Percentiles rank a stretch among this genome's conserved stretches.
Conservation (phyloP, 2,113 vertebrate genomes). For the Rhea pennata region DNA sequence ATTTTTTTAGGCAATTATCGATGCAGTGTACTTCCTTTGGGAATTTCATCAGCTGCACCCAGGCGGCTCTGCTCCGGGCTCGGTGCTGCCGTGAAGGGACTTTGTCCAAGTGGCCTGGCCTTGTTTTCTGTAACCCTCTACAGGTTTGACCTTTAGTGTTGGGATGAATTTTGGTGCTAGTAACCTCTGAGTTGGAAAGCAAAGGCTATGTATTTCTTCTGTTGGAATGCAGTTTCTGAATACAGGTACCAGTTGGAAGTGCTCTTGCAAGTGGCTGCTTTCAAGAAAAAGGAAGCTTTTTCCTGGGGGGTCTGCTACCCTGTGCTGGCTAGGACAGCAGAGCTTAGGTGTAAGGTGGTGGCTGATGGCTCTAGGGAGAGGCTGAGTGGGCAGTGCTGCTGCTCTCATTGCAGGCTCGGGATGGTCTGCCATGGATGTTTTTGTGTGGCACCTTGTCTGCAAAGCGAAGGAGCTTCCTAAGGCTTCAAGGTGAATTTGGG, state of each 20-base stretch:
- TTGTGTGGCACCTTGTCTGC: neutral
- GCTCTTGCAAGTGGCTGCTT: neutral
- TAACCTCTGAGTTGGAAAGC: neutral
- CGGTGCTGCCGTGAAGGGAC: neutral
- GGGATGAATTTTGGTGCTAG: neutral
- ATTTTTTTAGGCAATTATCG: constrained; percentile 51
- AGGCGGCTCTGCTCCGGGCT: neutral
- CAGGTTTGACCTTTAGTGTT: neutral
- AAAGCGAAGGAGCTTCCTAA: neutral
- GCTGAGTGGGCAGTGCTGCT: accelerated
- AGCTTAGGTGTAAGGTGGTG: neutral
- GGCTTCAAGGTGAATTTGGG: neutral
- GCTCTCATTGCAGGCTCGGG: neutral
- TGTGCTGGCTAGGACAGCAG: neutral
- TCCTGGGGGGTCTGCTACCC: neutral
- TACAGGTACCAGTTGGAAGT: neutral
- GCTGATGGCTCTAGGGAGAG: neutral
- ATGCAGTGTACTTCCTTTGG: constrained; percentile 52
- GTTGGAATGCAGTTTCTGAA: neutral
- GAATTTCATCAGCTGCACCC: constrained; percentile 6
- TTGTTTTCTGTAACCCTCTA: accelerated
- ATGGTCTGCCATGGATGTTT: neutral
- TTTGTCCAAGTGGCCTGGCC: neutral
- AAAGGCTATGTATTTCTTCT: neutral
- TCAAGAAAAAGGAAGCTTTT: neutral